A percentile compares a stretch with the other conserved stretches of the same genome.
phyloP scores from a whole-genome alignment of 1,140 invertebrate genomes.

The Rhagoletis zephyria region DNA sequence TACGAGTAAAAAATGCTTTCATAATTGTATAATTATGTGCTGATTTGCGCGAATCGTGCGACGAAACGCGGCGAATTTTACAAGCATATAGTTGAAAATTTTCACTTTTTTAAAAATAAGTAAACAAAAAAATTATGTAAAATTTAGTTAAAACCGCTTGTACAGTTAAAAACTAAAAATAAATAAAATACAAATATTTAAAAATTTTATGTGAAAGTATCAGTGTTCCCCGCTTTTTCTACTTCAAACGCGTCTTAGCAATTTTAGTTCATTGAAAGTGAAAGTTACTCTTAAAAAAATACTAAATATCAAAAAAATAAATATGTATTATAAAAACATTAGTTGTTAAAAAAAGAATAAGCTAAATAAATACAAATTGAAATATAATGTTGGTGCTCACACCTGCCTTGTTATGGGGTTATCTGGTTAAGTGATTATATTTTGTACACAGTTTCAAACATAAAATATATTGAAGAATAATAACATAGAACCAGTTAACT shows the following conservation, averaged over 20 bases:
- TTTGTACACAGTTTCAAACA: neutral
- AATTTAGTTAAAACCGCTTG: conserved; percentile 32
- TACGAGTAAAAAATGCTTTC: neutral
- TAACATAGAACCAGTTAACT: neutral
- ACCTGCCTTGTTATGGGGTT: too few species aligned
- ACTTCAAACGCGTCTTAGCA: neutral
- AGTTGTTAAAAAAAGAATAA: neutral
- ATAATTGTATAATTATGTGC: neutral
- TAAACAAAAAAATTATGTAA: conserved; percentile 7
- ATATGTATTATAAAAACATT: neutral
- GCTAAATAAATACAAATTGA: neutral
- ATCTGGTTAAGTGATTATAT: too few species aligned
- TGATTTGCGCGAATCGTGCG: neutral
- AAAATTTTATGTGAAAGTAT: conserved; percentile 7
- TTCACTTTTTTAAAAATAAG: neutral
- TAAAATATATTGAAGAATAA: neutral
- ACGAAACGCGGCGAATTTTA: neutral
- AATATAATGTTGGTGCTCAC: neutral
- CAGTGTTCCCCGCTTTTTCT: conserved; percentile 34
- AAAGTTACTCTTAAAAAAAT: conserved; percentile 26
- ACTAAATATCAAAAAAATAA: neutral
- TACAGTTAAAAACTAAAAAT: neutral
- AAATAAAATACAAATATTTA: neutral
- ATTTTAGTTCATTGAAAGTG: conserved; percentile 8
- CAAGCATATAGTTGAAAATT: conserved; percentile 16